These are phyloP conservation scores for Phaenicophaeus curvirostris DNA, from an alignment of 2,797 vertebrate species.

Conservation along the genomic window DNA sequence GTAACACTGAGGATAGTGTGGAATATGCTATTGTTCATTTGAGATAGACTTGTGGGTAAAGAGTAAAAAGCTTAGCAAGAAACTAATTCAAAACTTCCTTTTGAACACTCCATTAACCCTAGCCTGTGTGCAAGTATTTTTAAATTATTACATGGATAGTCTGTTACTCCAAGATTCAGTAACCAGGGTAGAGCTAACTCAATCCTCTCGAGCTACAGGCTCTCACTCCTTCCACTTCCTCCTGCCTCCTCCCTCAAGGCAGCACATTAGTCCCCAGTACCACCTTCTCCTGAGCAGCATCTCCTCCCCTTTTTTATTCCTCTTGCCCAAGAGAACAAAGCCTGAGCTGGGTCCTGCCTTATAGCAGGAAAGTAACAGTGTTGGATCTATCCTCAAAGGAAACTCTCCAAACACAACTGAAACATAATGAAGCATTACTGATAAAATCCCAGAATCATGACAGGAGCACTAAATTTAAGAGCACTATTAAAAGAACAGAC, in stretches of 20 bases:
- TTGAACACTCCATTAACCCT: background rate
- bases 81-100: background rate
- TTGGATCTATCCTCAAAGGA: background rate
- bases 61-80: background rate
- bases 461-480: background rate
- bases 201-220: accelerated
- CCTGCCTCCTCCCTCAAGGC: background rate
- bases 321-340: background rate
- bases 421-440: background rate
- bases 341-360: background rate
- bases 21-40: background rate
- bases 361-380: background rate
- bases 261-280: background rate
- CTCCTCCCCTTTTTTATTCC: background rate
- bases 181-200: background rate
- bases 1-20: background rate
- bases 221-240: background rate
- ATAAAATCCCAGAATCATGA: background rate
- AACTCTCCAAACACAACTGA: background rate
- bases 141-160: background rate
- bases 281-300: background rate
- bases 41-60: background rate
- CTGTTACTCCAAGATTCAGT: background rate
- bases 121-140: background rate
- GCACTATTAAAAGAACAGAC: background rate